Conservation (phyloP, 2,888 invertebrate genomes). For the Heliconius charithonia region DNA sequence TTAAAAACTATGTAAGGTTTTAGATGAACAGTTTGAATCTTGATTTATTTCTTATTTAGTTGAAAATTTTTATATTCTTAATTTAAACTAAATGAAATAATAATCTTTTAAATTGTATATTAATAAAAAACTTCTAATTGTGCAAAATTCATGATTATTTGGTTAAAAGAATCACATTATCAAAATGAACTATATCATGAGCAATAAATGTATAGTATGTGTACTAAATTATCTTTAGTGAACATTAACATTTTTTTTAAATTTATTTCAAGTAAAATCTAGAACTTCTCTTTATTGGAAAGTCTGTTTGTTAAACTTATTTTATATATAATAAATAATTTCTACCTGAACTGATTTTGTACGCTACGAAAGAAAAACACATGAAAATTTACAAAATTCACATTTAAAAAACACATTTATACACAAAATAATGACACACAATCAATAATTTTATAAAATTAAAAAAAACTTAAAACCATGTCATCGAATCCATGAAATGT, state of each 20-base stretch:
- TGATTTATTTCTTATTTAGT: background rate
- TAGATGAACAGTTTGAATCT: no score
- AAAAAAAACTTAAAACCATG: background rate
- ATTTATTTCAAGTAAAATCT: background rate
- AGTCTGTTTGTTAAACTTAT: slow-evolving; percentile 9
- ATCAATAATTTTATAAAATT: background rate
- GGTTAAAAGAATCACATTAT: no score
- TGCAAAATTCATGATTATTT: no score
- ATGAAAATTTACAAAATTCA: slow-evolving; percentile 19
- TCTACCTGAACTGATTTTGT: slow-evolving; percentile 33
- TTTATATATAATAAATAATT: slow-evolving; percentile 25
- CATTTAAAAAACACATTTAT: slow-evolving; percentile 38
- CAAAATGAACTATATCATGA: no score
- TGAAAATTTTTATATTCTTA: background rate
- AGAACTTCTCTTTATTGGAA: slow-evolving; percentile 13
- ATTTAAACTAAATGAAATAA: background rate
- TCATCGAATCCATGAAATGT: background rate
- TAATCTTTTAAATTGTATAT: no score
- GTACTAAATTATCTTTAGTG: no score
- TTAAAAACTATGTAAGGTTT: background rate
- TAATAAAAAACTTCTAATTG: no score
- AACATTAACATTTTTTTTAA: background rate
- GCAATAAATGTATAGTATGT: no score
- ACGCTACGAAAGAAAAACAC: slow-evolving; percentile 29
- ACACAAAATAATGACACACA: slow-evolving; percentile 22